Conservation (phyloP, 1,140 invertebrate genomes). For the Cheumatopsyche charites region DNA sequence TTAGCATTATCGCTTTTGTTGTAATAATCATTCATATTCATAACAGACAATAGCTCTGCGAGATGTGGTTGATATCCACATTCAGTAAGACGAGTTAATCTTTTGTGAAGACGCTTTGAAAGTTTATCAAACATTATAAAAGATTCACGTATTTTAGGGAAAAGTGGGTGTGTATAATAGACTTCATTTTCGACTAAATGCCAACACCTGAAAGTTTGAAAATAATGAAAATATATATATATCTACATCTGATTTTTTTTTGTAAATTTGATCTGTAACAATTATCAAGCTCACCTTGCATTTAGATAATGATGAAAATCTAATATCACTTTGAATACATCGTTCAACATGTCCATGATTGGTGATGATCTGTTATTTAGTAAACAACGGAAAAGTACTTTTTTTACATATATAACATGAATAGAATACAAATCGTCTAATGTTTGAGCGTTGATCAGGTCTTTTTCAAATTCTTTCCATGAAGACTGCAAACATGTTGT, state of each 20-base stretch:
- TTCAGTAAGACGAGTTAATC: slow-evolving; percentile 56
- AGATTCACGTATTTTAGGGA: slow-evolving; percentile 54
- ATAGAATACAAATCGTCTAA: slow-evolving; percentile 72
- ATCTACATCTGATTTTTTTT: slow-evolving; percentile 11
- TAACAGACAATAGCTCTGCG: slow-evolving; percentile 56
- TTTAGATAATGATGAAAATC: slow-evolving; percentile 68
- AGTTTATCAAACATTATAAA: slow-evolving; percentile 58
- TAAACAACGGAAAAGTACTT: slow-evolving; percentile 72
- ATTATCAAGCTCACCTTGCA: slow-evolving; percentile 52
- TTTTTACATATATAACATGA: slow-evolving; percentile 74
- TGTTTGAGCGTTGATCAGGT: slow-evolving; percentile 65
- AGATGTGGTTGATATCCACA: slow-evolving; percentile 60
- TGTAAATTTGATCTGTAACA: not conserved
- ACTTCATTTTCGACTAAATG: slow-evolving; percentile 54
- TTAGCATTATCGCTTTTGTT: slow-evolving; percentile 1
- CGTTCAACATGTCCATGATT: slow-evolving; percentile 68
- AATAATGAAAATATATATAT: slow-evolving; percentile 35
- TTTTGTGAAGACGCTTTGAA: slow-evolving; percentile 58
- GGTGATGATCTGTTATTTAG: slow-evolving; percentile 70
- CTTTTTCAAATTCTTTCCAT: slow-evolving; percentile 73
- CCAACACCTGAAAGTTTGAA: slow-evolving; percentile 54
- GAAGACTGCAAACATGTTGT: slow-evolving; percentile 72
- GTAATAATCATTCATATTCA: slow-evolving; percentile 60
- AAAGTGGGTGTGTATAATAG: slow-evolving; percentile 56
- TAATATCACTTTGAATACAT: slow-evolving; percentile 72